A percentile compares a stretch with the other conserved stretches of the same genome.
These are phyloP conservation scores for Lamellibrachia satsuma DNA, from an alignment of 2,888 invertebrate species.

Conservation along the genomic window DNA sequence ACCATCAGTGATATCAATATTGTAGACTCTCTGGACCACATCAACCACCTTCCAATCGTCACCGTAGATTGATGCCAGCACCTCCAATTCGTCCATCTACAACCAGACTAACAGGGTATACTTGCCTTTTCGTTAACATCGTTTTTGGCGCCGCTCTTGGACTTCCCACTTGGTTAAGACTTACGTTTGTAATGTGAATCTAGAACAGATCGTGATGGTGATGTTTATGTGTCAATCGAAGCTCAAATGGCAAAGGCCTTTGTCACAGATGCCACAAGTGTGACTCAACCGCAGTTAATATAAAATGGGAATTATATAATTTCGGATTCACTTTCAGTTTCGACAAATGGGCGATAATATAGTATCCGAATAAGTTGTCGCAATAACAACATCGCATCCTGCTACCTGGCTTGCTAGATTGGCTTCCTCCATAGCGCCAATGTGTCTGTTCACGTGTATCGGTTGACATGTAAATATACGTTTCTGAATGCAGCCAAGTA, in stretches of 20 bases:
- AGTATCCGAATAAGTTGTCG: background rate
- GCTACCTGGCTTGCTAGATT: background rate
- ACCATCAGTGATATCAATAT: slow-evolving; percentile 65
- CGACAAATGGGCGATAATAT: background rate
- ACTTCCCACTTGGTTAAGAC: background rate
- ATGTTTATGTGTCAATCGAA: background rate
- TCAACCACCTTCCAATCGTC: slow-evolving; percentile 75
- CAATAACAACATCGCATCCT: background rate
- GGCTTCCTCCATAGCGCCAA: background rate
- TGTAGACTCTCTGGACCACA: slow-evolving; percentile 71
- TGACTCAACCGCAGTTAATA: background rate
- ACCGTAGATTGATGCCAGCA: slow-evolving; percentile 77
- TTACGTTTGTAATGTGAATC: background rate
- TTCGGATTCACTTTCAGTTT: background rate
- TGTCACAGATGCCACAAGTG: background rate
- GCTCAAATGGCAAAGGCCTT: background rate
- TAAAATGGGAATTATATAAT: background rate
- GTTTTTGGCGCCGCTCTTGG: background rate
- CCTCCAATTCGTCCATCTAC: slow-evolving; percentile 74
- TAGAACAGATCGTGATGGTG: background rate
- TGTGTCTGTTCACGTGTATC: background rate
- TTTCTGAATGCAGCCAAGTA: background rate
- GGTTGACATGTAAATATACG: background rate
- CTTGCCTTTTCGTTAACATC: background rate
- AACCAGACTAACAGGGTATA: slow-evolving; percentile 14